These are phyloP conservation scores for Hypomesus transpacificus DNA, from an alignment of 2,113 vertebrate species.

Conservation along the genomic window DNA sequence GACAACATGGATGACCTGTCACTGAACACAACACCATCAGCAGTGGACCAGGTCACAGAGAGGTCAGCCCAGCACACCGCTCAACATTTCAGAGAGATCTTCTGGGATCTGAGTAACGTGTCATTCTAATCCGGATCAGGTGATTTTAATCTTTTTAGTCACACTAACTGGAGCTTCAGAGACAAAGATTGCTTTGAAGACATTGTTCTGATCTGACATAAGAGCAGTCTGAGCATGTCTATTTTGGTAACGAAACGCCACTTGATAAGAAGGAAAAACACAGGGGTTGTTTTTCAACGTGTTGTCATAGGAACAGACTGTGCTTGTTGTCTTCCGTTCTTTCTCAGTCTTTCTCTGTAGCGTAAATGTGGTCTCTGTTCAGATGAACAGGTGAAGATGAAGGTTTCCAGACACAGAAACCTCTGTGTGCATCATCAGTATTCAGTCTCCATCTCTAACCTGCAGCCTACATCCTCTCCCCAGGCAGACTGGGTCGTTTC, in stretches of 20 bases:
- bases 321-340: no score
- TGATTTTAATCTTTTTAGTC: conserved; percentile 45
- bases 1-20: background rate
- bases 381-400: no score
- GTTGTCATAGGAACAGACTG: conserved; percentile 13
- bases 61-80: background rate
- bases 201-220: conserved; percentile 37
- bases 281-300: conserved; percentile 21
- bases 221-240: conserved; percentile 23
- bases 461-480: background rate
- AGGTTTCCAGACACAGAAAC: background rate
- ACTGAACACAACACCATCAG: background rate
- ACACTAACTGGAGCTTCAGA: conserved; percentile 19
- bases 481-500: no score
- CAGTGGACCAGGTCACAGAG: background rate
- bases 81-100: conserved; percentile 18
- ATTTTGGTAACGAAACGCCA: conserved; percentile 45
- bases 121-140: conserved; percentile 37
- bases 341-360: background rate
- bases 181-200: conserved; percentile 30
- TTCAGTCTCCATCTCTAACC: background rate
- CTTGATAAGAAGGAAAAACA: conserved; percentile 33
- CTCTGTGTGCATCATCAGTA: no score
- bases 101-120: conserved; percentile 18
- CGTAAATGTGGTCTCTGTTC: no score